Base-by-base conservation (phyloP, 1,140 invertebrate genomes). In the Tetramorium parvispinum region DNA sequence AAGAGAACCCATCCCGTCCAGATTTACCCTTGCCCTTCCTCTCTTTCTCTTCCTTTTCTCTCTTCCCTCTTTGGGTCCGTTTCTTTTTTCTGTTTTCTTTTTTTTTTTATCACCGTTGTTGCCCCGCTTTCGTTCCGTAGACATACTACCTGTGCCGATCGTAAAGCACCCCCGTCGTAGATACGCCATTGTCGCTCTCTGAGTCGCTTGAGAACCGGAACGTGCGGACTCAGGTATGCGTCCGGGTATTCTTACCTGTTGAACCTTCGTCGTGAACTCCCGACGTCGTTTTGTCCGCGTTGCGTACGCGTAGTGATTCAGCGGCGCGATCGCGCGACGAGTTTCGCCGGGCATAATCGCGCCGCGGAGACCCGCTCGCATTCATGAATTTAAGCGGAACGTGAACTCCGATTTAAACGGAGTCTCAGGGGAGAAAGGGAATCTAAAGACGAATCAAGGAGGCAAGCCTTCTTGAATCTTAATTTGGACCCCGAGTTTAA, bases 351-450 rank as follows among this genome's bases (percentile, higher is more conserved):
- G 43, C 77, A 53, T 66, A 53, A 79, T 79, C 77, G 61, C n/a
- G 46, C 43, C 43, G 57, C 43, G 51, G 43, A 43, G 61, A n/a
- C 63, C 43, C 43, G 57, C n/a, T 79, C 46, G 78, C 49, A 81
- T 81, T 81, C 78, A 81, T 81, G 78, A 81, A 70, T 81, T 70
- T 81, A 81, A 79, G 77, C 61, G n/a, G 77, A 40, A 81, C 77
- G 65, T 81, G 77, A 70, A 81, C 49, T 68, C 77, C 32, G 63
- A 81, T 70, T 81, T 43, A 55, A 70, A 55, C 63, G 46, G 21
- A 24, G 46, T 81, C 63, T 24, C 78, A 16, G 10, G 51, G 49
- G 65, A 70, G 18, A 24, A 51, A n/a, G 37, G 61, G 27, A 43
- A 79, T 81, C 65, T 81, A 55, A 81, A 65, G 51, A 24, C 63